A percentile compares a stretch with the other conserved stretches of the same genome.
Conservation (phyloP, 2,888 invertebrate species). For the Stenotaenia linearis region DNA sequence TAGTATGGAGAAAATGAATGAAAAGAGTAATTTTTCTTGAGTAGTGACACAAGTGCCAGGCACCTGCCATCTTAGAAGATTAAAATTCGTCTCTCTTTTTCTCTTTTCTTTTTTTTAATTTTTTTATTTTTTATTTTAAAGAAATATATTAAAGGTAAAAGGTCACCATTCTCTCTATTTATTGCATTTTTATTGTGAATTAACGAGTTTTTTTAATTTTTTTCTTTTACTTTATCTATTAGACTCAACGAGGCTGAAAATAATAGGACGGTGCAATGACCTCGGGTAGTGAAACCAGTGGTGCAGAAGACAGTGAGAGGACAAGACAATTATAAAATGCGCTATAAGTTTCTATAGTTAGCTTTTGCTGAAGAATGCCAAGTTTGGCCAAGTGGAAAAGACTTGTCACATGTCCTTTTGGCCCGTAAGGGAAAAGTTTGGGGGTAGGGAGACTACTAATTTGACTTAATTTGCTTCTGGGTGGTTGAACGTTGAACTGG, state of each 20-base stretch:
- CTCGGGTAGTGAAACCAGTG: neutral
- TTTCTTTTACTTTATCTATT: neutral
- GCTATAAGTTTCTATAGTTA: conserved; percentile 15
- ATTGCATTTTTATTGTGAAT: neutral
- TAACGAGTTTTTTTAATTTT: neutral
- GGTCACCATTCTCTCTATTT: neutral
- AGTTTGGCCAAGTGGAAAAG: conserved; percentile 15
- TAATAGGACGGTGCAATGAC: conserved; percentile 9
- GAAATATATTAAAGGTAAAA: neutral
- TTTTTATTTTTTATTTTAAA: too few species aligned
- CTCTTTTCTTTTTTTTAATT: too few species aligned
- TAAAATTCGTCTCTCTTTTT: neutral
- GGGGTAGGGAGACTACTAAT: neutral
- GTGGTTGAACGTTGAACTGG: conserved; percentile 13
- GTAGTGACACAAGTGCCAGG: conserved; percentile 12
- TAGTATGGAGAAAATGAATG: conserved; percentile 11
- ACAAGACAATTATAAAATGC: conserved; percentile 19
- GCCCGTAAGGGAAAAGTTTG: neutral
- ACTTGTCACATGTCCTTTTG: conserved; percentile 19
- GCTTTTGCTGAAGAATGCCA: conserved; percentile 12
- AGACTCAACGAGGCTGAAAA: conserved; percentile 11
- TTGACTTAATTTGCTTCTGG: conserved; percentile 19
- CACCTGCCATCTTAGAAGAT: conserved; percentile 19
- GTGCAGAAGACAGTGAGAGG: conserved; percentile 11
- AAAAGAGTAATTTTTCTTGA: neutral